Conservation (phyloP, 1,140 invertebrate species). For the Aphaenogaster floridana region DNA sequence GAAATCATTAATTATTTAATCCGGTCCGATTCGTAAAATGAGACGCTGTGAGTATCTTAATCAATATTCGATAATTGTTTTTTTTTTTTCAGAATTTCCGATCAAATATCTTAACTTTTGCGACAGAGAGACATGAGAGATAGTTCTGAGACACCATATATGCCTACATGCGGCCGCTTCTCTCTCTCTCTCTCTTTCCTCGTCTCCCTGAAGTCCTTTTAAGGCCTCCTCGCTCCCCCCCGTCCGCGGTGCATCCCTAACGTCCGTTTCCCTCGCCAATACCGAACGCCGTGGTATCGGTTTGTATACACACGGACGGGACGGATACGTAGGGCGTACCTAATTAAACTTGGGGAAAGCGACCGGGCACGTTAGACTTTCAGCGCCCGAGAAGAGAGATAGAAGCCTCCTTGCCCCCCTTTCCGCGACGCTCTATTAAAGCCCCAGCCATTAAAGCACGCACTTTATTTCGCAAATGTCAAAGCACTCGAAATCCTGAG, state of each 20-base stretch:
- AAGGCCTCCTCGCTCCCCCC: slow-evolving; percentile 10
- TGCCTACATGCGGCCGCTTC: background rate
- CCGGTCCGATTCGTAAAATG: no score
- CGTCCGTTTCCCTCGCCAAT: slow-evolving; percentile 58
- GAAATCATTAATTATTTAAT: background rate
- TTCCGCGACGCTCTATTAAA: slow-evolving; percentile 16
- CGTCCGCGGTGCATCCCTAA: slow-evolving; percentile 50
- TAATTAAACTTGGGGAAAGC: slow-evolving; percentile 62
- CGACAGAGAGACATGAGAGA: background rate
- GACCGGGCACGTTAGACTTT: slow-evolving; percentile 48
- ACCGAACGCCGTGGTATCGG: slow-evolving; percentile 49
- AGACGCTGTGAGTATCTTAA: background rate
- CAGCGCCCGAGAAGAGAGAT: slow-evolving; percentile 13
- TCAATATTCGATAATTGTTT: background rate
- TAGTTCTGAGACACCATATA: slow-evolving; percentile 29
- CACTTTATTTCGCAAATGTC: slow-evolving; percentile 13
- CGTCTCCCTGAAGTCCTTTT: slow-evolving; percentile 48
- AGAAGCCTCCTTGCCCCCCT: slow-evolving; percentile 23
- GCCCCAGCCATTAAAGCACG: slow-evolving; percentile 1
- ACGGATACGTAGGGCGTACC: slow-evolving; percentile 52
- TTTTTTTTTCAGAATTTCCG: background rate
- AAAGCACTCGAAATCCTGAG: background rate
- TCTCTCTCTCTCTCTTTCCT: slow-evolving; percentile 21
- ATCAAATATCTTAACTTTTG: background rate
- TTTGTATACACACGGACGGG: slow-evolving; percentile 55